Conservation (phyloP, 2,888 invertebrate genomes). For the Chirona hameri region DNA sequence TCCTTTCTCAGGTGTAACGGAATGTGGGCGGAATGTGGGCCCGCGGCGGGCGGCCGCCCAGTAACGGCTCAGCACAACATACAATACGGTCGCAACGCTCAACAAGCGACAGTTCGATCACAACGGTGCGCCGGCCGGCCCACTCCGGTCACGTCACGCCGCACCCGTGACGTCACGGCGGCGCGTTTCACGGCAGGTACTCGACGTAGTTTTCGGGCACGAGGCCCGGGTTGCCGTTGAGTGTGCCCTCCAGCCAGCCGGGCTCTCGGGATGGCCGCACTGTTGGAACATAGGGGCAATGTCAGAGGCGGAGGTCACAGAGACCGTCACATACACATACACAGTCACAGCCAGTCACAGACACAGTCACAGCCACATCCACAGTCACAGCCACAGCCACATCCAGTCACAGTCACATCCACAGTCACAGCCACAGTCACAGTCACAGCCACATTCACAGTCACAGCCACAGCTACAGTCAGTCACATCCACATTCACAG, state of each 20-base stretch:
- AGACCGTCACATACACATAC: too few relatives aligned
- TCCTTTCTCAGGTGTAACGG: neutral
- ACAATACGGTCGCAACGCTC: neutral
- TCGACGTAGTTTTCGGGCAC: conserved; percentile 97
- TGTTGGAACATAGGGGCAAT: conserved; percentile 46
- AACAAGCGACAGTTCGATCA: neutral
- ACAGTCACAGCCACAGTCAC: too few relatives aligned
- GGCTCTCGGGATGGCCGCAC: conserved; percentile 89
- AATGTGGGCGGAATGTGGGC: neutral
- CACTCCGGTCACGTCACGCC: neutral
- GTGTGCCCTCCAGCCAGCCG: conserved; percentile 94
- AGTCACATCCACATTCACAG: too few relatives aligned
- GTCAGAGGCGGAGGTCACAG: neutral
- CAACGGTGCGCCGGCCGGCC: neutral
- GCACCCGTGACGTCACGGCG: neutral
- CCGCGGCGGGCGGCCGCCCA: neutral
- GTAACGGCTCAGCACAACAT: neutral
- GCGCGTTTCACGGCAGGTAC: conserved; percentile 61
- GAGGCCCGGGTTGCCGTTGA: conserved; percentile 86
- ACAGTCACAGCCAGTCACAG: too few relatives aligned
- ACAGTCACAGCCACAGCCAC: too few relatives aligned
- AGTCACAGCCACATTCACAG: too few relatives aligned
- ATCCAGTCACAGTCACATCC: too few relatives aligned
- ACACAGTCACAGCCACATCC: too few relatives aligned
- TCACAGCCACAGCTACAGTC: too few relatives aligned